Base-by-base conservation (phyloP, 2,113 vertebrate genomes). In the Chionomys nivalis region DNA sequence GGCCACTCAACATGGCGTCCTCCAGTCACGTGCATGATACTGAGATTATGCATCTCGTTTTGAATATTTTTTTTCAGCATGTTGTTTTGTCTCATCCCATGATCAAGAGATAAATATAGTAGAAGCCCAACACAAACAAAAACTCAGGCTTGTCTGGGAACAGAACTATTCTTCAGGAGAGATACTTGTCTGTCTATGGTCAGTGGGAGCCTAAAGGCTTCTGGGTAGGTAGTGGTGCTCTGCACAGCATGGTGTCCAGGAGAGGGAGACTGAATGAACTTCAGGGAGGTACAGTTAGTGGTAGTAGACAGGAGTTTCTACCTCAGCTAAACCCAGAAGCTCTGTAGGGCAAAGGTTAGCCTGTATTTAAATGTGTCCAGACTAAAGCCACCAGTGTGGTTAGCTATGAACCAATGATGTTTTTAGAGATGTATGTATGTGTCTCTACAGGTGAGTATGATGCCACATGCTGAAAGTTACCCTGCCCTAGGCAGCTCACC, bases 241-340 rank as follows among this genome's bases (percentile, higher is more conserved):
- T 33, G 31, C 1, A 2, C 1, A 0, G 47, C 24, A 0, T 16
- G 49, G 1, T 55, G 28, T 75, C 33, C 82, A 0, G 8, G 47
- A 52, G 44, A 73, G 81, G 47, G 7, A 7, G 28, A 17, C 14
- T 6, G 28, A 24, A 36, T 42, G 19, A 8, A 36, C 72, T 81
- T 44, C 42, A 55, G 44, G 58, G 70, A 8, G 58, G 19, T 52
- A 49, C 31, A 31, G 5, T 82, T 90, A 68, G 14, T 2, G 2
- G 19, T 68, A 31, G 36, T 72, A 49, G 44, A 66, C 61, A 26
- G 79, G 63, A 31, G 39, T 19, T 86, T 65, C 82, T 58, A 23
- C 36, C 23, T 86, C 19, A 0, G 21, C 65, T 79, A 65, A 17
- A 68, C 26, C 26, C 16, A 2, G 39, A 49, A 77, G 55, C n/a